These are phyloP conservation scores for Psilanteris sp. DNA, from an alignment of 1,140 invertebrate species.

Conservation along the genomic window DNA sequence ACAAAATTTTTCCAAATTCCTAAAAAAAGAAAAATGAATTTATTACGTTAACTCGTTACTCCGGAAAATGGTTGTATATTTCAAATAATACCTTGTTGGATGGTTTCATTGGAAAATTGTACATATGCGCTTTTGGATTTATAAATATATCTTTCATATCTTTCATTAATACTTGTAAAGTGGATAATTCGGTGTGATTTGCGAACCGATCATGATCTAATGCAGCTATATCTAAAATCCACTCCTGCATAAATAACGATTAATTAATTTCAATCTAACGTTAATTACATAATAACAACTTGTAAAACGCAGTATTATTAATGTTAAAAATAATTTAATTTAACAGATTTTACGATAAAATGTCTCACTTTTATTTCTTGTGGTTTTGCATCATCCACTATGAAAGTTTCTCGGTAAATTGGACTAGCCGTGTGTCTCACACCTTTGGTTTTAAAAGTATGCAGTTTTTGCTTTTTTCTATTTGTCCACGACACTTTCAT, in stretches of 20 bases:
- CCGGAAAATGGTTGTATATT: too few relatives aligned
- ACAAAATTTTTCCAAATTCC: conserved; percentile 80
- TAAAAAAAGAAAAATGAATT: conserved; percentile 63
- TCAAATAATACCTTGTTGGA: conserved; percentile 74
- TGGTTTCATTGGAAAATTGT: conserved; percentile 76
- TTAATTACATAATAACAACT: too few relatives aligned
- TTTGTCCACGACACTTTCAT: conserved; percentile 76
- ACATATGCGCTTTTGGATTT: conserved; percentile 73
- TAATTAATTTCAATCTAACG: neutral
- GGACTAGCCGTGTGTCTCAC: conserved; percentile 76
- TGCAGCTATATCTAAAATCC: conserved; percentile 72
- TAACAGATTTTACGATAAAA: conserved; percentile 40
- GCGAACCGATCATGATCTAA: conserved; percentile 77
- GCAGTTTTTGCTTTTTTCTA: conserved; percentile 73
- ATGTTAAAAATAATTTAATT: conserved; percentile 24
- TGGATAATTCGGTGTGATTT: conserved; percentile 77
- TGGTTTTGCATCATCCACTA: conserved; percentile 71
- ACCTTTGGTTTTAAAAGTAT: conserved; percentile 75
- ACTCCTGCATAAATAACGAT: conserved; percentile 67
- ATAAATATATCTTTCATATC: conserved; percentile 72
- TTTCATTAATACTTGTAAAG: conserved; percentile 72
- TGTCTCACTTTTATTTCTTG: conserved; percentile 75
- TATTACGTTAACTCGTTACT: too few relatives aligned
- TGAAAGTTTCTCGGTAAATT: conserved; percentile 77
- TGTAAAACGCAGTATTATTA: too few relatives aligned